Evolutionary conservation across 2,888 invertebrate genomes (phyloP).

Genomic region (Drosophila algonquin): DNA sequence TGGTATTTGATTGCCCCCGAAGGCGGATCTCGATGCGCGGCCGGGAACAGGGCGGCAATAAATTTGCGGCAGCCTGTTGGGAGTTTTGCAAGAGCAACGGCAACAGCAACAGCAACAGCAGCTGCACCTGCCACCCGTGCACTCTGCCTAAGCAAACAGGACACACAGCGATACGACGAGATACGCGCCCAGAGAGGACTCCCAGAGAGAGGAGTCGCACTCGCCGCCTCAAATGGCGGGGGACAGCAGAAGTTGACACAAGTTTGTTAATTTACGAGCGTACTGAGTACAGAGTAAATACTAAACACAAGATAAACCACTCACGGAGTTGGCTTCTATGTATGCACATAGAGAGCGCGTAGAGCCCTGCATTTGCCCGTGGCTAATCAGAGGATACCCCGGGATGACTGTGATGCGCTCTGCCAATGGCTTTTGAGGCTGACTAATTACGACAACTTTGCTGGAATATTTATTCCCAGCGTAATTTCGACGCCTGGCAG

Average conservation of each 20-base stretch:
- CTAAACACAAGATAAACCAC: not conserved
- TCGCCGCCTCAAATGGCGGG: slow-evolving; percentile 9
- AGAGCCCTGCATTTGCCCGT: slow-evolving; percentile 4
- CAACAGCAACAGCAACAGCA: not conserved
- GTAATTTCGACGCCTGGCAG: slow-evolving; percentile 11
- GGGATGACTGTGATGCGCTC: not conserved
- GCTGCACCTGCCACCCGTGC: slow-evolving; percentile 20
- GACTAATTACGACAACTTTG: slow-evolving; percentile 10
- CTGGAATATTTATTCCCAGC: not conserved
- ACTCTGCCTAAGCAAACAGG: slow-evolving; percentile 31
- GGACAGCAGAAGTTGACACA: not conserved
- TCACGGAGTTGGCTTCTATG: not conserved
- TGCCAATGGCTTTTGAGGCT: not conserved
- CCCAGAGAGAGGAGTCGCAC: not conserved
- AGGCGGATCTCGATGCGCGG: slow-evolving; percentile 15
- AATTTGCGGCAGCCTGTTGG: slow-evolving; percentile 31
- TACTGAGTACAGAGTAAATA: not conserved
- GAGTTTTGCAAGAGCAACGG: not conserved
- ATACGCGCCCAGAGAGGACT: slow-evolving; percentile 1
- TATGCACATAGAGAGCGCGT: not conserved
- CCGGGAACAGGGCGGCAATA: slow-evolving; percentile 44
- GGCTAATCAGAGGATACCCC: slow-evolving; percentile 5
- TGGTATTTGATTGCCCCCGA: slow-evolving; percentile 49
- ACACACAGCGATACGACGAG: not conserved
- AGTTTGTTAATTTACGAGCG: slow-evolving; percentile 36